Percentiles rank a stretch among this genome's conserved stretches.
These are phyloP conservation scores for Achatina immaculata DNA, from an alignment of 1,140 invertebrate genomes.

Conservation along the genomic window DNA sequence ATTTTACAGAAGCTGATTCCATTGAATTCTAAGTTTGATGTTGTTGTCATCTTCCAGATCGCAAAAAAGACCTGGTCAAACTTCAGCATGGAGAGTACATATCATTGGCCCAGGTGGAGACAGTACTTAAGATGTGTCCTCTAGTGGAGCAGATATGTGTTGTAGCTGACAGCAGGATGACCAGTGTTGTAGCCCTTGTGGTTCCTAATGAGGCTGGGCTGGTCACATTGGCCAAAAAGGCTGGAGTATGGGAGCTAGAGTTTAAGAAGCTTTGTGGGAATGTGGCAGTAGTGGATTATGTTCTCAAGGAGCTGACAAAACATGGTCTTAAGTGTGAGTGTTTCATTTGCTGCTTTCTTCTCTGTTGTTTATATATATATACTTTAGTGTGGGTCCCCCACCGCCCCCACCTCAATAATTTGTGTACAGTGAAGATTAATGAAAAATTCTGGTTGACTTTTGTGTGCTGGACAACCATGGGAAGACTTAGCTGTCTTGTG, in stretches of 20 bases:
- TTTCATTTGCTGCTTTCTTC: no score
- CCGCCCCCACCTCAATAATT: no score
- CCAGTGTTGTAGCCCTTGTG: slow-evolving; percentile 89
- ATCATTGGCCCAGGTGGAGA: slow-evolving; percentile 92
- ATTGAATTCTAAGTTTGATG: not conserved
- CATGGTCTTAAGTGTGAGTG: slow-evolving; percentile 52
- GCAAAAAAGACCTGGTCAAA: slow-evolving; percentile 98
- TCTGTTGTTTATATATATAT: no score
- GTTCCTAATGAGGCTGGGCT: slow-evolving; percentile 82
- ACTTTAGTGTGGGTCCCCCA: no score
- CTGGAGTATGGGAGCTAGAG: slow-evolving; percentile 70
- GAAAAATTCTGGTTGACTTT: no score
- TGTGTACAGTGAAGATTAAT: no score
- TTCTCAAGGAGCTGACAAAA: slow-evolving; percentile 44
- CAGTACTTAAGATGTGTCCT: slow-evolving; percentile 92
- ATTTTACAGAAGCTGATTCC: no score
- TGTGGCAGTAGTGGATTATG: slow-evolving; percentile 78
- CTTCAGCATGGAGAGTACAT: slow-evolving; percentile 97
- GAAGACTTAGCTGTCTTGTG: no score
- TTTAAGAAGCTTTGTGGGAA: slow-evolving; percentile 84
- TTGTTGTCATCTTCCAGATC: slow-evolving; percentile 76
- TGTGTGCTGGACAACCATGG: no score
- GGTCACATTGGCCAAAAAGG: slow-evolving; percentile 59
- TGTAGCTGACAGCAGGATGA: slow-evolving; percentile 75
- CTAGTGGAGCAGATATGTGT: slow-evolving; percentile 88